Evolutionary conservation across 2,888 invertebrate species (phyloP), one percentile per base, ranked within the genome.

Genomic region (Caenorhabditis panamensis): DNA sequence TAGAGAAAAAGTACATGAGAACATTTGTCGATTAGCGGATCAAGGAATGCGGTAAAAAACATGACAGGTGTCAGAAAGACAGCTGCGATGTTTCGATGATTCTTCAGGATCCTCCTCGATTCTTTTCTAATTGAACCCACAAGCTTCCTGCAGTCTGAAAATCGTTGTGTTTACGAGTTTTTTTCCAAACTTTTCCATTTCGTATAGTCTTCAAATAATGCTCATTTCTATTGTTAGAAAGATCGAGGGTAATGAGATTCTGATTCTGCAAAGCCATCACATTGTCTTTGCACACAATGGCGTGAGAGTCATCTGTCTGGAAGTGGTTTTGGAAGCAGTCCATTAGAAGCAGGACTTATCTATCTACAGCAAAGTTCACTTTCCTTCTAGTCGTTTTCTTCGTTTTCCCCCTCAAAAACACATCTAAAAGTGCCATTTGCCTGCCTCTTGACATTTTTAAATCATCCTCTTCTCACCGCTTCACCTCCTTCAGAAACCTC

Each of bases 391-490:
- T 16, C 41, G 36, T 16, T 41, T 41, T 2, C 16, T 3, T 9
- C 16, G 41, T 41, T 13, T 41, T 41, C 41, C 13, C 41, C 5
- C 11, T 36, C 41, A 41, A 41, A 41, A 41, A 41, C 41, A 13
- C 8, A 41, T 41, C 41, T 11, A 41, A 41, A 41, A 41, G 41
- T 41, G 41, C 41, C 41, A 44, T 13, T n/a, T n/a, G n/a, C 5
- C 51, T 59, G 37, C 69, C 47, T 47, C 47, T 69, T 69, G 69
- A 69, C 69, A 69, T 61, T 69, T 31, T 69, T 24, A 59, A 69
- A 56, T 67, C 22, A 31, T 53, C 16, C 44, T n/a, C 24, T 31
- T n/a, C 28, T 49, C 28, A 44, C 31, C 49, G 9, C 20, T 51
- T 37, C 41, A 31, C 36, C 36, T 53, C 31, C 16, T 68, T 59